Percentiles rank a stretch among this genome's conserved stretches.
These are phyloP conservation scores for Acridotheres tristis DNA, from an alignment of 2,797 vertebrate genomes.

Conservation along the genomic window DNA sequence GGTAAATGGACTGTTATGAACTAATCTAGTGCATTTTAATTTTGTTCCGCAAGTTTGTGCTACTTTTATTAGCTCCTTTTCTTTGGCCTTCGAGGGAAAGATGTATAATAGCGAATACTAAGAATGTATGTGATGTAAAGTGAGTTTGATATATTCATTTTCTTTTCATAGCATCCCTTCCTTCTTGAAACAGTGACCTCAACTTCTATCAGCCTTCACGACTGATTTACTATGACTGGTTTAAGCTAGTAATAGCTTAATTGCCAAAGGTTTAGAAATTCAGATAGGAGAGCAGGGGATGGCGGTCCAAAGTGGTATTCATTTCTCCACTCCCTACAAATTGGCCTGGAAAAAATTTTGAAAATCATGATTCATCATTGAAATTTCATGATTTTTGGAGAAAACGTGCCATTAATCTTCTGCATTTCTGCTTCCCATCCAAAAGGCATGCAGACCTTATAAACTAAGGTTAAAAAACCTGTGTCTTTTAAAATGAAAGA, in stretches of 20 bases:
- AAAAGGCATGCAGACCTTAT: neutral
- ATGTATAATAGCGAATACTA: neutral
- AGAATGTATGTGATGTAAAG: neutral
- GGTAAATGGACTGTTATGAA: slow-evolving; percentile 53
- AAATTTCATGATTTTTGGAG: neutral
- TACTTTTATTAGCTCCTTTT: slow-evolving; percentile 4
- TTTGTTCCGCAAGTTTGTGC: slow-evolving; percentile 16
- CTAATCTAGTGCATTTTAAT: slow-evolving; percentile 38
- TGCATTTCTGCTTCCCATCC: neutral
- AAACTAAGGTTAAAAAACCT: neutral
- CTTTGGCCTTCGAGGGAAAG: neutral
- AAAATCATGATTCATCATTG: neutral
- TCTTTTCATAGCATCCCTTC: neutral
- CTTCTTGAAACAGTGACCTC: neutral
- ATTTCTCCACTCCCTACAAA: neutral
- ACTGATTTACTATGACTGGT: neutral
- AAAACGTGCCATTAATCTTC: neutral
- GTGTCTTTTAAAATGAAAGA: neutral
- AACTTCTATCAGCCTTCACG: neutral
- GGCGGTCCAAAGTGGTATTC: neutral
- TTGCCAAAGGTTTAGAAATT: neutral
- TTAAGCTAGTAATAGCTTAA: neutral
- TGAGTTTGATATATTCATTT: neutral
- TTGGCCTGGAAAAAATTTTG: neutral
- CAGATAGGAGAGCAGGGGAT: neutral